Base-by-base conservation (phyloP, 2,797 vertebrate genomes). In the Pogonophryne albipinna region DNA sequence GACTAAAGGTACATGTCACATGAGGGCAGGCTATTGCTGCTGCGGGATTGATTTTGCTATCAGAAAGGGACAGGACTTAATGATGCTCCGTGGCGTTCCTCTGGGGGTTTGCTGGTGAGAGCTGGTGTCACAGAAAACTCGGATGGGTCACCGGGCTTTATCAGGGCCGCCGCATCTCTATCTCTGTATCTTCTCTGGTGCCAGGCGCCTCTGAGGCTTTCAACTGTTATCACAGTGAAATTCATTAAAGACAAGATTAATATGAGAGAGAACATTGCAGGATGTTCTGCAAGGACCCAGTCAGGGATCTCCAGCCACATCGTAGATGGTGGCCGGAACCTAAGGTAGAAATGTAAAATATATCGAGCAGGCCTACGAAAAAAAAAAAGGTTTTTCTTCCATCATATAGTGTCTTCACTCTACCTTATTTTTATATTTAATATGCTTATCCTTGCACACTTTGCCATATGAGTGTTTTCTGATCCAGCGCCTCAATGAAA, bases 221-320 rank as follows among this genome's bases (percentile, higher is more conserved):
- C 79, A 79, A 71, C 63, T 77, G 79, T 92, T 93, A 93, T 93
- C 91, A 63, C 75, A 80, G 78, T 53, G 58, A 92, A 93, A 91
- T 91, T 81, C 86, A 93, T 93, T 91, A 92, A 92, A 92, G 83
- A 80, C 80, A 82, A 89, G 90, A 91, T 92, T 93, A 90, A 91
- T 91, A 92, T 80, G 80, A 87, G 58, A 82, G 71, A 75, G 78
- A 89, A 86, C 76, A 87, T 71, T 53, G 57, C 66, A 74, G 79
- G 73, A 87, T 79, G 76, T 79, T 84, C 76, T 74, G 76, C 69
- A 85, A 86, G 75, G 82, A 67, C 80, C 69, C 79, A 82, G 81
- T 87, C 74, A 85, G 86, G 81, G 79, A 87, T 86, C 80, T 71
- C 70, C 56, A 59, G 78, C 68, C 69, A 66, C 59, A 81, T 70